These are phyloP conservation scores for Homarus gammarus DNA, from an alignment of 2,888 invertebrate species.

Conservation along the genomic window DNA sequence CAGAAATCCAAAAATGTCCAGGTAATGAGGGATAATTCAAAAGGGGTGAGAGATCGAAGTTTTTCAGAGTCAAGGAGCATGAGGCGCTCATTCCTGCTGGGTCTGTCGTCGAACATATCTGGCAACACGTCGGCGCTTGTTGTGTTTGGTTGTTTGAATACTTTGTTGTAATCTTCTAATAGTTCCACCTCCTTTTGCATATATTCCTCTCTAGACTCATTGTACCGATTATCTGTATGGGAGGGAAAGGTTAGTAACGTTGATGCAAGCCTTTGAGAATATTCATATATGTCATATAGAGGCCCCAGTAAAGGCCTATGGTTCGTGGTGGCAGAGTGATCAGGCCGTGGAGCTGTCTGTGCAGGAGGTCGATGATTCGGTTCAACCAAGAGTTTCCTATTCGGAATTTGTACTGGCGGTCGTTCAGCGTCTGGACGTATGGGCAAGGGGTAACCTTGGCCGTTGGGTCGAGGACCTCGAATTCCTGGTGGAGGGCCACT, in stretches of 20 bases:
- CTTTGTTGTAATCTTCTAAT: slow-evolving; percentile 67
- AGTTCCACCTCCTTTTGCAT: slow-evolving; percentile 60
- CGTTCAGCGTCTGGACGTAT: slow-evolving; percentile 65
- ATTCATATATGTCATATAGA: slow-evolving; percentile 68
- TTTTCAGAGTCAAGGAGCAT: slow-evolving; percentile 68
- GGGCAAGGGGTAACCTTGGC: slow-evolving; percentile 57
- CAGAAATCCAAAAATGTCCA: slow-evolving; percentile 75
- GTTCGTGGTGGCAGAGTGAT: slow-evolving; percentile 2
- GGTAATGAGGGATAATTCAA: slow-evolving; percentile 73
- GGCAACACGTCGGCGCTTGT: slow-evolving; percentile 58
- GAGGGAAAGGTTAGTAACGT: slow-evolving; percentile 63
- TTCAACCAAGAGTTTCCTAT: slow-evolving; percentile 10
- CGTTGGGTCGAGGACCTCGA: slow-evolving; percentile 26
- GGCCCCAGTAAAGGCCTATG: slow-evolving; percentile 61
- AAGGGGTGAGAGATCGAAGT: slow-evolving; percentile 59
- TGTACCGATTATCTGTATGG: neutral
- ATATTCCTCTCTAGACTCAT: slow-evolving; percentile 51
- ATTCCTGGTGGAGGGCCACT: slow-evolving; percentile 24
- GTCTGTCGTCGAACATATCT: slow-evolving; percentile 62
- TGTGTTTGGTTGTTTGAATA: slow-evolving; percentile 55
- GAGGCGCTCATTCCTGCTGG: slow-evolving; percentile 56
- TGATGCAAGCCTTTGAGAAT: slow-evolving; percentile 65
- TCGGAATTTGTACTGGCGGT: slow-evolving; percentile 26
- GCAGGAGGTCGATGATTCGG: neutral
- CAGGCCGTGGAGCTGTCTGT: neutral